Percentiles rank a stretch among this genome's conserved stretches.
Conservation (phyloP, 2,113 vertebrate genomes). For the Actenoides hombroni region DNA sequence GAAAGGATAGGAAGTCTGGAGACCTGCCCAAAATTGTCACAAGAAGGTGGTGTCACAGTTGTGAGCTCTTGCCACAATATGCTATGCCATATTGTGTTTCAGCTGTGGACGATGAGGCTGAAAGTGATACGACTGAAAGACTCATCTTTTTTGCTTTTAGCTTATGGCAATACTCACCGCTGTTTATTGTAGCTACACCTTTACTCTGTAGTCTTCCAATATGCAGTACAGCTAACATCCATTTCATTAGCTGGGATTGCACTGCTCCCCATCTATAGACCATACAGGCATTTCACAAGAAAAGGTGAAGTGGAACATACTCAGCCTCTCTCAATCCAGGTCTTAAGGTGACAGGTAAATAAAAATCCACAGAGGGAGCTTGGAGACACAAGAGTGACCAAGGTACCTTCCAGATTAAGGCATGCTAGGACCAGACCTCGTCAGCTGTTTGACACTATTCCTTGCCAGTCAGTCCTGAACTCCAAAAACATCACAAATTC, state of each 20-base stretch:
- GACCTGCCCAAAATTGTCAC: not conserved
- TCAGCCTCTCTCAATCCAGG: not conserved
- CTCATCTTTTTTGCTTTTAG: not conserved
- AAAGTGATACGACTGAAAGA: not conserved
- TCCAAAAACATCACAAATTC: not conserved
- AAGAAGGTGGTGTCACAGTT: not conserved
- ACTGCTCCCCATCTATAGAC: not conserved
- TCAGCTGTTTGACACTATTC: not conserved
- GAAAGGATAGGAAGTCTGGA: not conserved
- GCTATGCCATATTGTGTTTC: not conserved
- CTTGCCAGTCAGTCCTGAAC: not conserved
- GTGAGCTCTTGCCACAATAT: not conserved
- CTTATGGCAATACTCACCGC: not conserved
- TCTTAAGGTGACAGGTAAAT: not conserved
- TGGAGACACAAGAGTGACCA: not conserved
- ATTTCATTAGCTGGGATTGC: not conserved
- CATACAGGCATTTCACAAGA: not conserved
- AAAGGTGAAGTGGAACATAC: not conserved
- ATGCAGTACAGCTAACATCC: not conserved
- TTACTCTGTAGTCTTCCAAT: not conserved
- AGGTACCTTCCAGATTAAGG: not conserved
- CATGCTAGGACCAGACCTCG: not conserved
- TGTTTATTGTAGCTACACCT: not conserved
- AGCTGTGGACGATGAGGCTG: not conserved
- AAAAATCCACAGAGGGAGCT: not conserved